Conservation (phyloP, 2,113 vertebrate species). For the Mugil cephalus region DNA sequence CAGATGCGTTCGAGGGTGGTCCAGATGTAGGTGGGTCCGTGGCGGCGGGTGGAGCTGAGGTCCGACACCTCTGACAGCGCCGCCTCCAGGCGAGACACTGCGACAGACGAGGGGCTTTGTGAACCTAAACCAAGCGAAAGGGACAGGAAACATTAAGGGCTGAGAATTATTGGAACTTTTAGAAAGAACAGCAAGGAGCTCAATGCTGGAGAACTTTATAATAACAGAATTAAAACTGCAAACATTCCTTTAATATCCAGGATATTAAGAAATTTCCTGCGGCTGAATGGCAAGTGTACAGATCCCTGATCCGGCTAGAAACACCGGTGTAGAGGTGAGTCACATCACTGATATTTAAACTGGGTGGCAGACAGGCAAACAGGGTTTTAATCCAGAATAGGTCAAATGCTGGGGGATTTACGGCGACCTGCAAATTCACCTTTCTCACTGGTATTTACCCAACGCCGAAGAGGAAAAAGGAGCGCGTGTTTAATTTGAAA, state of each 20-base stretch:
- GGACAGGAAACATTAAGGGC: not conserved
- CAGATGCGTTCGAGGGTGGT: slow-evolving; percentile 94
- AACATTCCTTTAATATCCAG: not conserved
- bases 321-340: slow-evolving; percentile 28
- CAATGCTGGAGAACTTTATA: not conserved
- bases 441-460: slow-evolving; percentile 44
- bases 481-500: slow-evolving; percentile 33
- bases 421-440: slow-evolving; percentile 39
- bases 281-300: not conserved
- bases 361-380: slow-evolving; percentile 33
- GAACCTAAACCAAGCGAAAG: slow-evolving; percentile 83
- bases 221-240: too few species aligned
- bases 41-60: slow-evolving; percentile 88
- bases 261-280: slow-evolving; percentile 23
- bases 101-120: slow-evolving; percentile 89
- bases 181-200: not conserved
- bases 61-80: slow-evolving; percentile 94
- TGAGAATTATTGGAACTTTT: not conserved
- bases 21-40: slow-evolving; percentile 94
- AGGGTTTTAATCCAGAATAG: slow-evolving; percentile 38
- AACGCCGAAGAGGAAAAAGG: slow-evolving; percentile 6
- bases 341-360: slow-evolving; percentile 47
- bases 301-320: not conserved
- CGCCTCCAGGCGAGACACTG: slow-evolving; percentile 93
- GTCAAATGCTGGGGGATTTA: slow-evolving; percentile 33